Percentiles rank a stretch among this genome's conserved stretches.
phyloP scores from a whole-genome alignment of 2,888 invertebrate genomes.

The Pristionchus maxplancki region DNA sequence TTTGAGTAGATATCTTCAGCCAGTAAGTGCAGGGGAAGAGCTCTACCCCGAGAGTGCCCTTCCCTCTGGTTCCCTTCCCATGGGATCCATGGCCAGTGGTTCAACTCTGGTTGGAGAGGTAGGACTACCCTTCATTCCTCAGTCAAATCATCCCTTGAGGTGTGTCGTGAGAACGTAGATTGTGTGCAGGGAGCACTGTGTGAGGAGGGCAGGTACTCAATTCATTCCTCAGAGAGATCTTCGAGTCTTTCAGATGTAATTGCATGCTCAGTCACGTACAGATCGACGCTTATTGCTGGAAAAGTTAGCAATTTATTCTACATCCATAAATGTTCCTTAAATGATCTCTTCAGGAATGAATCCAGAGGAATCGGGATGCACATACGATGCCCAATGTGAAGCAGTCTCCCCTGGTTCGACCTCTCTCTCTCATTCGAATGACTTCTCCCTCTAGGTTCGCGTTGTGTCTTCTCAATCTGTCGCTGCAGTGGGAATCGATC shows the following conservation, averaged over 20 bases:
- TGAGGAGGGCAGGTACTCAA: constrained; percentile 52
- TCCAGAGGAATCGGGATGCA: constrained; percentile 71
- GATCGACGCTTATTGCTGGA: constrained; percentile 69
- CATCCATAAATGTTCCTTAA: neutral
- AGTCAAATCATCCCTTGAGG: constrained; percentile 53
- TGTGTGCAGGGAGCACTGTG: constrained; percentile 70
- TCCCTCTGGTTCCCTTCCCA: neutral
- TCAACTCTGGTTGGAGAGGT: constrained; percentile 41
- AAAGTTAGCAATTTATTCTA: constrained; percentile 58
- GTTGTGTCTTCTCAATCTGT: constrained; percentile 54
- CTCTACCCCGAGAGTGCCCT: neutral
- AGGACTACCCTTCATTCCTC: too few relatives aligned
- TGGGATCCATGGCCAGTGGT: neutral
- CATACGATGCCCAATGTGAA: constrained; percentile 71
- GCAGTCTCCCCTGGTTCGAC: constrained; percentile 68
- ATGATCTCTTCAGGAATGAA: constrained; percentile 62
- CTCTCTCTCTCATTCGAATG: neutral
- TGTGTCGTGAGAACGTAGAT: constrained; percentile 63
- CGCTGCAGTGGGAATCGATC: constrained; percentile 61
- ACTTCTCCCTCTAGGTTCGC: neutral
- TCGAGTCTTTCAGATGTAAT: constrained; percentile 55
- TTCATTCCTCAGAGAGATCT: neutral
- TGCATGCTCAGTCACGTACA: constrained; percentile 64
- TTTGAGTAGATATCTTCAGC: neutral
- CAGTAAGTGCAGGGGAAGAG: neutral